Conservation (phyloP, 2,113 vertebrate genomes). For the Sprattus sprattus region DNA sequence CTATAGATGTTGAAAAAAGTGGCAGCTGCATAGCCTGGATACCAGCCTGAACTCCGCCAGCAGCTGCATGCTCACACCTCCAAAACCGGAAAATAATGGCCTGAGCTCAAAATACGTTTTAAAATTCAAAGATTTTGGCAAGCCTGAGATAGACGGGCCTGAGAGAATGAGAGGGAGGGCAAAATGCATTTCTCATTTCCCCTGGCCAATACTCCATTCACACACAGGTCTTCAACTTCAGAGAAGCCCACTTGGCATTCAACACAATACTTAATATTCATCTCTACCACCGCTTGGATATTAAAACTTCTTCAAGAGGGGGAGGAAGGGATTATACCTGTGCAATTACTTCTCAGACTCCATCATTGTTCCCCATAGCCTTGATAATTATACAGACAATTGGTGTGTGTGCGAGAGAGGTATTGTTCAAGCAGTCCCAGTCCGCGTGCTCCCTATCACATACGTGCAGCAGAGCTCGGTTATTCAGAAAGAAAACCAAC, state of each 20-base stretch:
- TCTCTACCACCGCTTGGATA: slow-evolving; percentile 23
- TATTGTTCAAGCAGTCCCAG: slow-evolving; percentile 27
- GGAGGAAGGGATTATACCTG: slow-evolving; percentile 36
- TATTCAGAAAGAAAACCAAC: slow-evolving; percentile 19
- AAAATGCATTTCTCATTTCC: not conserved
- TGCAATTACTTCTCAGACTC: slow-evolving; percentile 44
- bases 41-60: no score
- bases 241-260: slow-evolving; percentile 2
- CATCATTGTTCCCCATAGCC: slow-evolving; percentile 35
- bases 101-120: not conserved
- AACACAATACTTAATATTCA: slow-evolving; percentile 32
- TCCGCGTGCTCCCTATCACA: not conserved
- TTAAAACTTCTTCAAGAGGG: slow-evolving; percentile 30
- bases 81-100: not conserved
- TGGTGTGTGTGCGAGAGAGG: slow-evolving; percentile 23
- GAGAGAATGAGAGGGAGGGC: not conserved
- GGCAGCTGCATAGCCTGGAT: not conserved
- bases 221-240: slow-evolving; percentile 10
- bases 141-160: no score
- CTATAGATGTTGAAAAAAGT: no score
- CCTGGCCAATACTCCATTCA: slow-evolving; percentile 19
- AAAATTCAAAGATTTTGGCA: not conserved
- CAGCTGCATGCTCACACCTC: not conserved
- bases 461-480: not conserved
- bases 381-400: slow-evolving; percentile 44